phyloP scores from a whole-genome alignment of 1,140 invertebrate genomes.

The Oscheius sp. region DNA sequence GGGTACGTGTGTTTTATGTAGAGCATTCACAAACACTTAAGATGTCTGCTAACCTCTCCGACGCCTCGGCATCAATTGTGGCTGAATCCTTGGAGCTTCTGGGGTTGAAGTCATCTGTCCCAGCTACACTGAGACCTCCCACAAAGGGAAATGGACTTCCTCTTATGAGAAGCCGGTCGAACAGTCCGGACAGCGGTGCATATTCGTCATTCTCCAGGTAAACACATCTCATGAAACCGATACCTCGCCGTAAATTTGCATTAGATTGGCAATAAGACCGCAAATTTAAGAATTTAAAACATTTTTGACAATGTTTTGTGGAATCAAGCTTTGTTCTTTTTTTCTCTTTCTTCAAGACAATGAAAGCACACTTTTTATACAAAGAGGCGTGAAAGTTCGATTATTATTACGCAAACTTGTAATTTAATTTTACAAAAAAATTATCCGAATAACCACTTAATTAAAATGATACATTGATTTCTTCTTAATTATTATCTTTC shows the following conservation, averaged over 20 bases:
- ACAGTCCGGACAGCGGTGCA: constrained; percentile 5
- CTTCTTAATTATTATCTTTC: too few relatives aligned
- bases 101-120: neutral
- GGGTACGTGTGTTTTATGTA: neutral
- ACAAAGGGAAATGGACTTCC: neutral
- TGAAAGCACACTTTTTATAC: too few relatives aligned
- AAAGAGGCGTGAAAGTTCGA: too few relatives aligned
- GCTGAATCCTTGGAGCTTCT: neutral
- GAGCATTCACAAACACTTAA: neutral
- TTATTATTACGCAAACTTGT: too few relatives aligned
- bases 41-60: neutral
- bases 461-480: too few relatives aligned
- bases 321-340: neutral
- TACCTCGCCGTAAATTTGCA: too few relatives aligned
- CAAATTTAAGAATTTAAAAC: too few relatives aligned
- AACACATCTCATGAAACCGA: too few relatives aligned
- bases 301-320: too few relatives aligned
- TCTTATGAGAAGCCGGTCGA: neutral
- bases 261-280: too few relatives aligned
- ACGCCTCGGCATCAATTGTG: neutral
- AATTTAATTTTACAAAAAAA: too few relatives aligned
- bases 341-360: neutral
- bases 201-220: neutral
- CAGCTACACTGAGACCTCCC: neutral
- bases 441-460: too few relatives aligned